Percentiles rank a stretch among this genome's conserved stretches.
Conservation (phyloP, 2,888 invertebrate genomes). For the Leptopterna dolabrata region DNA sequence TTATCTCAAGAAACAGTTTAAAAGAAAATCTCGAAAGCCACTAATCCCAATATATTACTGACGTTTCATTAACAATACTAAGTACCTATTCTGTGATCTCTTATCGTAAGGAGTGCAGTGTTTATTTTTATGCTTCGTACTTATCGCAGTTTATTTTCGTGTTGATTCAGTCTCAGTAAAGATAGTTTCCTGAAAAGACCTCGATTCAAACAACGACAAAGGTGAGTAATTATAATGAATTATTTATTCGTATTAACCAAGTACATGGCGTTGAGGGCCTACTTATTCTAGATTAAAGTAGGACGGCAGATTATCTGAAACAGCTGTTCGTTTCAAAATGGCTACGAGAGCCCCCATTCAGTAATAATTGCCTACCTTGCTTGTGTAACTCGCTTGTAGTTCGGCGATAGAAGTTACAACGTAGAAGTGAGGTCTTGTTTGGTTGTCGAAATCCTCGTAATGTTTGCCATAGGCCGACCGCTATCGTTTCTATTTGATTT, state of each 20-base stretch:
- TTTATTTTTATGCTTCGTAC: not conserved
- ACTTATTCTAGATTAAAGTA: not conserved
- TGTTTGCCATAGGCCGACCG: no score
- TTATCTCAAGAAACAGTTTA: not conserved
- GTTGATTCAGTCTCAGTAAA: not conserved
- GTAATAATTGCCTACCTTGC: not conserved
- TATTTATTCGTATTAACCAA: not conserved
- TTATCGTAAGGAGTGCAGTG: slow-evolving; percentile 38
- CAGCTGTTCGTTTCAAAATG: slow-evolving; percentile 35
- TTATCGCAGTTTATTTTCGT: not conserved
- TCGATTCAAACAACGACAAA: not conserved
- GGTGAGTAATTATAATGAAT: not conserved
- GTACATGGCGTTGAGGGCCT: not conserved
- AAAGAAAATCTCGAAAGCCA: not conserved
- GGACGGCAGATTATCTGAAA: not conserved
- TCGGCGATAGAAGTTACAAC: no score
- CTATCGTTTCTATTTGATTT: no score
- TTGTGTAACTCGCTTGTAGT: no score
- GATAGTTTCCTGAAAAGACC: not conserved
- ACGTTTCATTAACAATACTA: not conserved
- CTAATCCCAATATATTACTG: not conserved
- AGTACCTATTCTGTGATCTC: slow-evolving; percentile 38
- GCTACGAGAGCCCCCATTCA: not conserved
- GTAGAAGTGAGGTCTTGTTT: no score
- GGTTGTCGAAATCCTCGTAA: no score